Evolutionary conservation across 2,113 vertebrate species (phyloP), one percentile per base, ranked within the genome.

Genomic region (Cololabis saira): DNA sequence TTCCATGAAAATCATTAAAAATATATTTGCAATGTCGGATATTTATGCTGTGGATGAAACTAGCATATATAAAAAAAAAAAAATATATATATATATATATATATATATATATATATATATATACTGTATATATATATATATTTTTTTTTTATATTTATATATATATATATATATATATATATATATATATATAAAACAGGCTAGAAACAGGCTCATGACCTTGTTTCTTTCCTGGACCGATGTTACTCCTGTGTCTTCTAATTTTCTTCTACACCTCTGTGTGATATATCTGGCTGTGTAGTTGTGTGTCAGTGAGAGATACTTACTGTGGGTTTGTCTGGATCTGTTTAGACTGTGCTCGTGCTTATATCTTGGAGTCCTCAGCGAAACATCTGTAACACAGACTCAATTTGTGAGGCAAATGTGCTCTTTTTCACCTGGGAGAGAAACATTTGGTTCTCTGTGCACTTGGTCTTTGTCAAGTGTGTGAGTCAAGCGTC

Each of bases 291-390:
- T 37, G 33, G 3, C 6, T 37, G 33, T 37, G 1, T 11, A 37
- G 3, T 37, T 50, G 63, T 40, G 63, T 67, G 44, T 66, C 43
- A 66, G 52, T 53, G 16, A 61, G 22, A 64, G 70, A 67, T 74
- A 74, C 47, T 74, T 43, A 37, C 44, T 68, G 61, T 33, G 67
- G 59, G 64, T 75, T 80, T 77, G 69, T 80, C 78, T 71, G 81
- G 24, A 63, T 76, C 78, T 82, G 76, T 86, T 86, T 88, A 74
- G 74, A 63, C 75, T 87, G 76, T 65, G 70, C 81, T 87, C 67
- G 60, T 59, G 6, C 54, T 53, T 15, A 43, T 72, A 68, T 78
- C 58, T 78, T 48, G 54, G 52, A 5, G 10, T 74, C 65, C 65
- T 70, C 41, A 1, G 48, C 68, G 76, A 81, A 75, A 78, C 49